Percentiles rank a stretch among this genome's conserved stretches.
phyloP scores from a whole-genome alignment of 1,140 invertebrate genomes.

The Ganaspis sp. region DNA sequence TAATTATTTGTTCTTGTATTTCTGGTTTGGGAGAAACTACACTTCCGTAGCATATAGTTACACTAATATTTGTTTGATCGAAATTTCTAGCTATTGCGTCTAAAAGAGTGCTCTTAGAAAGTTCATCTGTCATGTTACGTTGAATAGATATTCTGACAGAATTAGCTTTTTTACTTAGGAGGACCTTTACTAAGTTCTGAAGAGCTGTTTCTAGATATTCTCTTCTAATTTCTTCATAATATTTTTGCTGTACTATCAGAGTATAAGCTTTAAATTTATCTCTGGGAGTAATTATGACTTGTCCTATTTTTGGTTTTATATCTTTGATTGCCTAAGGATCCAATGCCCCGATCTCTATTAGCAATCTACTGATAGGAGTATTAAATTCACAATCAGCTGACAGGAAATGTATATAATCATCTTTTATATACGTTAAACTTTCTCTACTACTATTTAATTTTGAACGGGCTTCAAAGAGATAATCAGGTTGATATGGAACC shows the following conservation, averaged over 20 bases:
- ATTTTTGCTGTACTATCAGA: neutral
- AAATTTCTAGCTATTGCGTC: neutral
- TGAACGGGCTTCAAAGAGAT: neutral
- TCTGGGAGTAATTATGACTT: neutral
- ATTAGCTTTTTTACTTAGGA: neutral
- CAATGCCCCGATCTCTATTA: neutral
- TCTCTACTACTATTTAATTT: neutral
- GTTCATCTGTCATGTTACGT: neutral
- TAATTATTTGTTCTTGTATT: neutral
- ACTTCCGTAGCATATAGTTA: neutral
- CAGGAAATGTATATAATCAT: neutral
- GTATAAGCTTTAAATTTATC: neutral
- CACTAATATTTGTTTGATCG: neutral
- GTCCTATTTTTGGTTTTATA: neutral
- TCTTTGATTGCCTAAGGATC: neutral
- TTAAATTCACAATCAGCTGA: neutral
- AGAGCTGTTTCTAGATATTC: neutral
- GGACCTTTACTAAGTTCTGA: neutral
- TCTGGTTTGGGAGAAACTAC: neutral
- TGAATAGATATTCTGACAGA: neutral
- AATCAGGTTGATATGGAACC: neutral
- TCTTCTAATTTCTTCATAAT: neutral
- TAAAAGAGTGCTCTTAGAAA: neutral
- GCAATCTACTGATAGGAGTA: neutral
- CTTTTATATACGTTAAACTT: neutral